Evolutionary conservation across 2,888 invertebrate genomes (phyloP).

Genomic region (Drosophila pseudotalamancana): DNA sequence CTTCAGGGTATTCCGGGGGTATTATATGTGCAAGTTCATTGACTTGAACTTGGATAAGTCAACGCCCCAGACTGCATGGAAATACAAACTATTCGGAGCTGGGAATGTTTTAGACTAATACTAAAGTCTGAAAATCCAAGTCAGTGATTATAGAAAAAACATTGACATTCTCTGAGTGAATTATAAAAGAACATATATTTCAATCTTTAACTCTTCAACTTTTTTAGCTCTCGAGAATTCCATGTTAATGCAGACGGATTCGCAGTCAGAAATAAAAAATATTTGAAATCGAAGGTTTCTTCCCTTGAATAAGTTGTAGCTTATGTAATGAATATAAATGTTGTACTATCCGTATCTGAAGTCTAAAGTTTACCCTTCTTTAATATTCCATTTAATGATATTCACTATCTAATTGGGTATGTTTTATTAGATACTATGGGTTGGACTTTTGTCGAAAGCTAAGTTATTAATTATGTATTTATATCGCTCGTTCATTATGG

Average conservation of each 20-base stretch:
- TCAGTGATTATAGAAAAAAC: too few relatives aligned
- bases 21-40: slow-evolving; percentile 43
- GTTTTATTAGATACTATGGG: slow-evolving; percentile 17
- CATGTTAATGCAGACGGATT: too few relatives aligned
- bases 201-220: too few relatives aligned
- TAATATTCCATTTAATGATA: background rate
- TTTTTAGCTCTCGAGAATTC: too few relatives aligned
- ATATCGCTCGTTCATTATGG: slow-evolving; percentile 54
- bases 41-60: slow-evolving; percentile 39
- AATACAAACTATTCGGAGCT: background rate
- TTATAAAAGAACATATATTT: too few relatives aligned
- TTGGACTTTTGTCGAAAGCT: slow-evolving; percentile 37
- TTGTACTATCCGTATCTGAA: background rate
- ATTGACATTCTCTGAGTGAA: too few relatives aligned
- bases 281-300: too few relatives aligned
- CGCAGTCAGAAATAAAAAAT: too few relatives aligned
- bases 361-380: background rate
- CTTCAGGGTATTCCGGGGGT: slow-evolving; percentile 1
- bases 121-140: too few relatives aligned
- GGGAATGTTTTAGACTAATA: background rate
- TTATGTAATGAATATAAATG: background rate
- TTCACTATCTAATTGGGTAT: slow-evolving; percentile 12
- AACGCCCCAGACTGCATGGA: too few relatives aligned
- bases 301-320: too few relatives aligned
- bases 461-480: slow-evolving; percentile 62